phyloP scores from a whole-genome alignment of 2,888 invertebrate genomes.

The Nymphalis c-album region DNA sequence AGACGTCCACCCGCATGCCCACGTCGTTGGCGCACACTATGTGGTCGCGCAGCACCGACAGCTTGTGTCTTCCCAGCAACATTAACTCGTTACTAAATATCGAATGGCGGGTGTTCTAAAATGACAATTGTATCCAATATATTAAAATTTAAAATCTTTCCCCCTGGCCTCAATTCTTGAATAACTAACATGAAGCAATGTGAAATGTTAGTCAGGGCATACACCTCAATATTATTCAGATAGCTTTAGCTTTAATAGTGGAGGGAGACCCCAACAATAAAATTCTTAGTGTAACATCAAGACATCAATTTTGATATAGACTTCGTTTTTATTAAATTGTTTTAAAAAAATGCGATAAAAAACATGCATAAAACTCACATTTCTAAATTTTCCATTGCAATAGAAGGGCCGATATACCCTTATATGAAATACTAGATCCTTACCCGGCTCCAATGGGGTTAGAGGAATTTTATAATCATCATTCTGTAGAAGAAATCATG shows the following conservation, averaged over 20 bases:
- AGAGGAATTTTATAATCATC: slow-evolving; percentile 34
- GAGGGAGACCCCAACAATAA: too few relatives aligned
- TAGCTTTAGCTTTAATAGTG: too few relatives aligned
- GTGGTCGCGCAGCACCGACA: slow-evolving; percentile 87
- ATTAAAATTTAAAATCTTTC: not conserved
- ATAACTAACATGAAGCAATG: too few relatives aligned
- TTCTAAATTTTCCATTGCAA: slow-evolving; percentile 47
- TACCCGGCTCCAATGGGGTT: slow-evolving; percentile 57
- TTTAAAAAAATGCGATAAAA: too few relatives aligned
- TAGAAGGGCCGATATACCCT: slow-evolving; percentile 62
- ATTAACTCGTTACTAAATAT: slow-evolving; percentile 62
- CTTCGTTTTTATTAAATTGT: too few relatives aligned
- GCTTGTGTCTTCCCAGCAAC: slow-evolving; percentile 74
- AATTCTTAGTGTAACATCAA: too few relatives aligned
- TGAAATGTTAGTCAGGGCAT: too few relatives aligned
- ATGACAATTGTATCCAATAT: not conserved
- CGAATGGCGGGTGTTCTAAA: slow-evolving; percentile 54
- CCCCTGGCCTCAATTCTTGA: too few relatives aligned
- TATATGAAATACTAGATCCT: slow-evolving; percentile 59
- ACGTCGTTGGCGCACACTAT: slow-evolving; percentile 88
- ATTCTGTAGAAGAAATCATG: slow-evolving; percentile 43
- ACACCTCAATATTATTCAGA: too few relatives aligned
- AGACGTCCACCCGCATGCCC: slow-evolving; percentile 82
- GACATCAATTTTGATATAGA: too few relatives aligned
- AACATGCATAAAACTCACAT: slow-evolving; percentile 44